Evolutionary conservation across 1,140 invertebrate genomes (phyloP).

Genomic region (Ceratina japonica): DNA sequence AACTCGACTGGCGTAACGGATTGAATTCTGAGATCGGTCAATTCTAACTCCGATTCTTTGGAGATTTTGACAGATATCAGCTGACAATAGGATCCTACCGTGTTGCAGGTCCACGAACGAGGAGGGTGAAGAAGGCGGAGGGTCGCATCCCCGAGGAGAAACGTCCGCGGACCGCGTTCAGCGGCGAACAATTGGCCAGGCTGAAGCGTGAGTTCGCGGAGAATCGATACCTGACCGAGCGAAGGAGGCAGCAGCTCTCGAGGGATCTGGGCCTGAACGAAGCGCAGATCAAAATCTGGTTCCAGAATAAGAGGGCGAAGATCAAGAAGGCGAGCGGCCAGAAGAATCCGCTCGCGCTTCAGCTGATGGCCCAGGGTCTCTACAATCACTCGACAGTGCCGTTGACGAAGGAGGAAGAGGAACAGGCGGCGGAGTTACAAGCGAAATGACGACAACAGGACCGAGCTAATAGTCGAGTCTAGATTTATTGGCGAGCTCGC

Average conservation of each 20-base stretch:
- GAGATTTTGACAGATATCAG: slow-evolving; percentile 66
- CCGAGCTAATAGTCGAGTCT: no score
- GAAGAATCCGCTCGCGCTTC: slow-evolving; percentile 93
- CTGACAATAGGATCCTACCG: slow-evolving; percentile 67
- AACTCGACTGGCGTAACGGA: no score
- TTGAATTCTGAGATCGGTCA: no score
- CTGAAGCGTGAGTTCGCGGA: slow-evolving; percentile 97
- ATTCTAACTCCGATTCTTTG: slow-evolving; percentile 5
- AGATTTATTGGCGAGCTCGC: neutral
- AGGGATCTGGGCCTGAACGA: slow-evolving; percentile 96
- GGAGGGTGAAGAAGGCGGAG: slow-evolving; percentile 70
- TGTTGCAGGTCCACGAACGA: slow-evolving; percentile 74
- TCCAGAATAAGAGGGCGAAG: slow-evolving; percentile 99
- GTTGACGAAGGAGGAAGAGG: slow-evolving; percentile 90
- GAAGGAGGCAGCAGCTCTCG: slow-evolving; percentile 94
- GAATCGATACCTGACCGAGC: slow-evolving; percentile 97
- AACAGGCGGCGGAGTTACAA: slow-evolving; percentile 79
- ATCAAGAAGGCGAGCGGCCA: slow-evolving; percentile 96
- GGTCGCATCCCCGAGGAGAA: slow-evolving; percentile 88
- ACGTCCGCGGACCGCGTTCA: slow-evolving; percentile 97
- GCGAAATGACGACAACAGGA: slow-evolving; percentile 71
- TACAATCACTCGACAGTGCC: slow-evolving; percentile 95
- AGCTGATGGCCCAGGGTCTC: slow-evolving; percentile 96
- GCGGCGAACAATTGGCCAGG: slow-evolving; percentile 93
- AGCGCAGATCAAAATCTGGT: slow-evolving; percentile 99